phyloP scores from a whole-genome alignment of 2,113 vertebrate genomes.

The Isichthys henryi region DNA sequence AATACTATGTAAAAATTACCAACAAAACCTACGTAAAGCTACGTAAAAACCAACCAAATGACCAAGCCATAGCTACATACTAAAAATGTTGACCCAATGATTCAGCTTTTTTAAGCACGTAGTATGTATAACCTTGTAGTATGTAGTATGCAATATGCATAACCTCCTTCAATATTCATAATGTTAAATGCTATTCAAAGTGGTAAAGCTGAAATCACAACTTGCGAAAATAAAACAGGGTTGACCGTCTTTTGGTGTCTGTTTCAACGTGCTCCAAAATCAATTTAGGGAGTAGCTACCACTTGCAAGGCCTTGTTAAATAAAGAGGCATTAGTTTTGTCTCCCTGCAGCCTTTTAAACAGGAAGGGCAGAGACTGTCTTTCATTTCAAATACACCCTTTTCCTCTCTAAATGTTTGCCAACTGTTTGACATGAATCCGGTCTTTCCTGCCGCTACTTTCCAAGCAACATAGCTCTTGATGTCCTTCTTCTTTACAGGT shows the following conservation, averaged over 20 bases:
- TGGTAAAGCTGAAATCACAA: slow-evolving; percentile 2
- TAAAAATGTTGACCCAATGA: not conserved
- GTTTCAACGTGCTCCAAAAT: not conserved
- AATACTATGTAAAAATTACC: not conserved
- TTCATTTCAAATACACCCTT: slow-evolving; percentile 54
- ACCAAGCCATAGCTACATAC: not conserved
- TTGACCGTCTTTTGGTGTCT: not conserved
- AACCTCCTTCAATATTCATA: too few species aligned
- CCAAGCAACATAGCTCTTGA: not conserved
- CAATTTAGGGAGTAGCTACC: slow-evolving; percentile 4
- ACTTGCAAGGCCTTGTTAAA: slow-evolving; percentile 14
- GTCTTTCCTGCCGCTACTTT: slow-evolving; percentile 42
- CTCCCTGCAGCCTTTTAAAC: slow-evolving; percentile 41
- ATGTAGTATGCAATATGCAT: not conserved
- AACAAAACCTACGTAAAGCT: not conserved
- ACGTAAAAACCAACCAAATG: not conserved
- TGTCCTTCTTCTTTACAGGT: slow-evolving; percentile 29
- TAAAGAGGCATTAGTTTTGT: slow-evolving; percentile 19
- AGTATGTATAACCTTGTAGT: not conserved
- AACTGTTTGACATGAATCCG: slow-evolving; percentile 39
- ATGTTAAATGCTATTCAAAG: not conserved
- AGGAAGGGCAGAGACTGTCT: slow-evolving; percentile 58
- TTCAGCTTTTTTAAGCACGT: slow-evolving; percentile 5
- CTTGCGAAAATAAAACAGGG: not conserved
- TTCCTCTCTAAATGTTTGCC: slow-evolving; percentile 48